Conservation (phyloP, 2,113 vertebrate species). For the Pungitius pungitius region DNA sequence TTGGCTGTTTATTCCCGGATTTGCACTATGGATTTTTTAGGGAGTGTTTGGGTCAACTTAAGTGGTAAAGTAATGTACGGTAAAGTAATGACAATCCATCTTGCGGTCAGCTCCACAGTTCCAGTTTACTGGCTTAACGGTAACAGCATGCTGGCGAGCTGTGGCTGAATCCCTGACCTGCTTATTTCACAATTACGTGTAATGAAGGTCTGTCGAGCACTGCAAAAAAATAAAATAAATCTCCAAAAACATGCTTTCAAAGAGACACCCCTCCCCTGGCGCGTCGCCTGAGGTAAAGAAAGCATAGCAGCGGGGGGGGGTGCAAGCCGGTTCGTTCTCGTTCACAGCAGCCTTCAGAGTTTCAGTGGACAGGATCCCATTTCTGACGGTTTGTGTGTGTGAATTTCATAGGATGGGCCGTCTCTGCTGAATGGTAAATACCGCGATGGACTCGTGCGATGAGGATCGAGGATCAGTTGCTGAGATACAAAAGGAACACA, state of each 20-base stretch:
- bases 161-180: background rate
- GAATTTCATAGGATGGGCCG: slow-evolving; percentile 30
- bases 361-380: slow-evolving; percentile 13
- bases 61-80: background rate
- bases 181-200: slow-evolving; percentile 8
- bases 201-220: background rate
- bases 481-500: slow-evolving; percentile 18
- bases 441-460: background rate
- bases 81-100: background rate
- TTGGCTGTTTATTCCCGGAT: background rate
- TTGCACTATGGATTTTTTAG: background rate
- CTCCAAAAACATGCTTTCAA: slow-evolving; percentile 35
- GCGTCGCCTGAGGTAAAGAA: slow-evolving; percentile 34
- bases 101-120: slow-evolving; percentile 4
- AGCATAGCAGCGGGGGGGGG: slow-evolving; percentile 46
- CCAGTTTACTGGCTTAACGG: background rate
- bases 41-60: background rate
- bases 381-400: slow-evolving; percentile 35
- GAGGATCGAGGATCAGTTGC: slow-evolving; percentile 7
- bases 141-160: background rate
- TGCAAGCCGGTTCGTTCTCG: slow-evolving; percentile 42
- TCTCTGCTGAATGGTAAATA: slow-evolving; percentile 33
- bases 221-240: too few species aligned
- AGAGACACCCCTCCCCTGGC: slow-evolving; percentile 23
- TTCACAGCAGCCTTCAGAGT: slow-evolving; percentile 29